A percentile compares a stretch with the other conserved stretches of the same genome.
phyloP scores from a whole-genome alignment of 1,140 invertebrate species.

The Bombus soroeensis region DNA sequence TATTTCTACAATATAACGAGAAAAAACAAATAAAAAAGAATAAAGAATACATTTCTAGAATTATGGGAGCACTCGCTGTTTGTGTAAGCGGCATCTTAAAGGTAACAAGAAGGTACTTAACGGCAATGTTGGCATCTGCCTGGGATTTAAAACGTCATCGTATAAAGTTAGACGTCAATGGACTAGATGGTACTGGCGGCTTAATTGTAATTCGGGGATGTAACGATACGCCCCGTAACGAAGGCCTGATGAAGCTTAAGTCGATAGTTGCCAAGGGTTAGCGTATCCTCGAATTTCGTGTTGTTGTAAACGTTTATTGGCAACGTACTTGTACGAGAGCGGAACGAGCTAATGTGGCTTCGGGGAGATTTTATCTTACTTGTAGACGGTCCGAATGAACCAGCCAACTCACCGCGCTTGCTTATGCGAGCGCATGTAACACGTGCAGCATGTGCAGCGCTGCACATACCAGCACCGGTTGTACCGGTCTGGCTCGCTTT shows the following conservation, averaged over 20 bases:
- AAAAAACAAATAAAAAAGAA: no score
- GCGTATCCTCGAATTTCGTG: neutral
- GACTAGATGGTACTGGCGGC: neutral
- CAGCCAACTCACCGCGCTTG: neutral
- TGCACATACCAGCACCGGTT: neutral
- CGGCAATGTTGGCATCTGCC: neutral
- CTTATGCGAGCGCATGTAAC: neutral
- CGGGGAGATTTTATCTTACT: neutral
- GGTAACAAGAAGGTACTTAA: no score
- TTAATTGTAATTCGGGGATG: neutral
- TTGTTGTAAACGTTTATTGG: neutral
- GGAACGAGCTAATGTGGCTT: neutral
- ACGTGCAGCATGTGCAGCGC: neutral
- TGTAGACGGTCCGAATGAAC: neutral
- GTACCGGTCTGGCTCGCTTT: neutral
- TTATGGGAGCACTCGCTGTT: no score
- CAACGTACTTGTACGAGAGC: neutral
- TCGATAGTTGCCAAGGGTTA: neutral
- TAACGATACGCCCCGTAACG: neutral
- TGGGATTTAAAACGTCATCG: neutral
- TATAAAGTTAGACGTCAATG: neutral
- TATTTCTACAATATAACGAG: no score
- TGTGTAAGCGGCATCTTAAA: no score
- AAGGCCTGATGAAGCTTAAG: neutral
- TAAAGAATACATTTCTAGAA: no score